These are phyloP conservation scores for Apolygus lucorum DNA, from an alignment of 1,140 invertebrate species.

Conservation along the genomic window DNA sequence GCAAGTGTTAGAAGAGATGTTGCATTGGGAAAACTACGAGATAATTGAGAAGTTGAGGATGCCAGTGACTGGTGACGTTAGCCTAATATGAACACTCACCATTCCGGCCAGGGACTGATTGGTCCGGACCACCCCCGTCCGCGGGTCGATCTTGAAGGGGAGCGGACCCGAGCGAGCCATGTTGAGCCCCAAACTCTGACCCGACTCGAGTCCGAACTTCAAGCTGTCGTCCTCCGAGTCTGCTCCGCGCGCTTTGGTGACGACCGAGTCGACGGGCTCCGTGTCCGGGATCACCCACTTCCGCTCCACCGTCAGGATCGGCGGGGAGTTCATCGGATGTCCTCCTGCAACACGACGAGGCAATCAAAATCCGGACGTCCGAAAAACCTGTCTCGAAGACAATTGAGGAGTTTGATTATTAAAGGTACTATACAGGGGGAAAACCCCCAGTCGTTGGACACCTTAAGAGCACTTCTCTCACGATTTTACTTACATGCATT, in stretches of 20 bases:
- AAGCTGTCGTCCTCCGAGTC: slow-evolving; percentile 54
- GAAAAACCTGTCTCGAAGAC: no score
- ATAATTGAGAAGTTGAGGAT: no score
- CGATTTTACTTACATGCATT: no score
- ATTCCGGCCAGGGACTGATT: slow-evolving; percentile 56
- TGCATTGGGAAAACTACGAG: no score
- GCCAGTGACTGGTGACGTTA: no score
- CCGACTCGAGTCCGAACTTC: slow-evolving; percentile 52
- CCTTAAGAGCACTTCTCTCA: no score
- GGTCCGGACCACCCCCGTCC: slow-evolving; percentile 57
- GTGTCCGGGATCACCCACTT: slow-evolving; percentile 57
- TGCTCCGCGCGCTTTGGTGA: slow-evolving; percentile 48
- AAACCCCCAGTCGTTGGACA: no score
- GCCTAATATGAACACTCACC: no score
- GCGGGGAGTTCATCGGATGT: slow-evolving; percentile 32
- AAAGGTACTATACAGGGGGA: no score
- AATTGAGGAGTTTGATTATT: no score
- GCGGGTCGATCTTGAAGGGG: slow-evolving; percentile 59
- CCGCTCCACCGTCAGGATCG: slow-evolving; percentile 47
- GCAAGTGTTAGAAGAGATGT: no score
- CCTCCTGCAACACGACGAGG: slow-evolving; percentile 3
- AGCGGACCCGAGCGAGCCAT: slow-evolving; percentile 38
- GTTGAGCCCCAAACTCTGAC: slow-evolving; percentile 36
- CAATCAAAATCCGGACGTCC: no score
- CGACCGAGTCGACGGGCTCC: slow-evolving; percentile 52